Evolutionary conservation across 1,140 invertebrate genomes (phyloP), one percentile per base, ranked within the genome.

Genomic region (Intoshia linei): DNA sequence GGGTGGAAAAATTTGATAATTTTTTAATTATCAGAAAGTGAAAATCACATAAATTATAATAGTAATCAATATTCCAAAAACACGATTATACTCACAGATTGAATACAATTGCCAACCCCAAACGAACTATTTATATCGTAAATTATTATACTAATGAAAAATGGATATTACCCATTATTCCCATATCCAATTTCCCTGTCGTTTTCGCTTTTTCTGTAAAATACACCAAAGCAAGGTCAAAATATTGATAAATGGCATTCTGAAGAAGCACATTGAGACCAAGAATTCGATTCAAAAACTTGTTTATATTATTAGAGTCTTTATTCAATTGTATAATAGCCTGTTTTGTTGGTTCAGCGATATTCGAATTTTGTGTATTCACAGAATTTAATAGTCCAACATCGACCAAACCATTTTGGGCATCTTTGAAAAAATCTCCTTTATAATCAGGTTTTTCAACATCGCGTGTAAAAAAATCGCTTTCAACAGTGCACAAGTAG

Each of bases 241-340:
- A 98, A 55, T 92, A 98, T 46, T 78, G 73, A 55, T 98, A 98
- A 1, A 98, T 57, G 32, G 74, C 63, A 63, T 95, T 95, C 58
- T 98, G 90, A 37, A 92, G 52, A 21, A 81, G 73, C 1, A 95
- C 84, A 1, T 76, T 75, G 69, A 95, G 78, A 15, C 87, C 87
- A 14, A 98, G 64, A 44, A 98, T 81, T 43, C 90, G 57, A 48
- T 99, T 98, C 13, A 98, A 65, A 61, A 98, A 98, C 61, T 92
- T 93, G 41, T 75, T 78, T 66, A 95, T 92, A 54, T 87, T 87
- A 50, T 77, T 78, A 51, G 81, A 81, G 47, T 93, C 83, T 59
- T 50, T 22, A 43, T n/a, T n/a, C n/a, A n/a, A n/a, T n/a, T n/a
- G n/a, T n/a, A n/a, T n/a, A n/a, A n/a, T n/a, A n/a, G n/a, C n/a